phyloP scores from a whole-genome alignment of 1,140 invertebrate genomes.

The Zaprionus ghesquierei region DNA sequence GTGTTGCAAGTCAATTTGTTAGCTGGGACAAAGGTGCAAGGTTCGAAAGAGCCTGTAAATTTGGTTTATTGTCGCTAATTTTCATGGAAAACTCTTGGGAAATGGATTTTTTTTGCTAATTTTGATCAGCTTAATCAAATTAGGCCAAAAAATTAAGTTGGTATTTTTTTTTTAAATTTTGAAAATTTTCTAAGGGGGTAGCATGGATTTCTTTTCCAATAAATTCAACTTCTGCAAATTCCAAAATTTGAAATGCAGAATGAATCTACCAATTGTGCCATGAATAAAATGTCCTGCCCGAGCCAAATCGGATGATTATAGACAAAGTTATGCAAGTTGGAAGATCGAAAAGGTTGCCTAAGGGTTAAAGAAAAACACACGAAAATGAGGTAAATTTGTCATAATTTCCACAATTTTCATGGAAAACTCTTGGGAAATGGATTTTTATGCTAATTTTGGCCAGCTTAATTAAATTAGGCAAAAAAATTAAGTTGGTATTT shows the following conservation, averaged over 20 bases:
- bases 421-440: too few relatives aligned
- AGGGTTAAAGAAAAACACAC: too few relatives aligned
- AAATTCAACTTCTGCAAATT: too few relatives aligned
- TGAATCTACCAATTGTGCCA: background rate
- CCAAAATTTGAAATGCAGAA: background rate
- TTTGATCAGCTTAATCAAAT: background rate
- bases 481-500: too few relatives aligned
- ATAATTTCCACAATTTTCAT: too few relatives aligned
- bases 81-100: background rate
- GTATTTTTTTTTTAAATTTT: too few relatives aligned
- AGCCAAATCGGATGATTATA: background rate
- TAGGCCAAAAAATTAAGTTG: background rate
- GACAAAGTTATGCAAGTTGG: background rate
- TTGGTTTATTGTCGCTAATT: background rate
- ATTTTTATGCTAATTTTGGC: too few relatives aligned
- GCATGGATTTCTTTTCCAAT: background rate
- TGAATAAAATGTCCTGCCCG: background rate
- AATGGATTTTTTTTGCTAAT: background rate
- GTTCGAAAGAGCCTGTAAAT: background rate
- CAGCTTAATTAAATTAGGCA: too few relatives aligned
- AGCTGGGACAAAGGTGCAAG: background rate
- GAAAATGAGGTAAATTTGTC: too few relatives aligned
- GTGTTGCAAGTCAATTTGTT: background rate
- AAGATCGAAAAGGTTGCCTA: background rate
- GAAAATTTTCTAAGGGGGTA: background rate